Evolutionary conservation across 2,888 invertebrate species (phyloP), one percentile per base, ranked within the genome.

Genomic region (Terebella lapidaria): DNA sequence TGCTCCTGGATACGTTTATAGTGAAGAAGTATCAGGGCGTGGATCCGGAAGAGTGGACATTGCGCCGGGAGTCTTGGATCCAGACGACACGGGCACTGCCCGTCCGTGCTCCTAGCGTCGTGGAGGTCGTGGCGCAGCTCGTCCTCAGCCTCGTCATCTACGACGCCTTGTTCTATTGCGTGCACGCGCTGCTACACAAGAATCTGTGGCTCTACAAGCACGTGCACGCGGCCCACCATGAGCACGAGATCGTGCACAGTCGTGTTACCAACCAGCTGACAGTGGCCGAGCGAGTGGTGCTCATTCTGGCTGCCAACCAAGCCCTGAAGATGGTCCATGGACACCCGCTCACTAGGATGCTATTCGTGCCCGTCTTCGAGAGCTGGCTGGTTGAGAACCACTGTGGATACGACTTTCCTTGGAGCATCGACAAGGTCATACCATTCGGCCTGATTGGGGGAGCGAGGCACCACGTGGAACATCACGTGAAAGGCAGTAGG

Each of bases 251-350:
- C 18, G 56, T 76, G 47, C 68, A 72, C 42, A 59, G 68, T n/a
- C 72, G 73, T 53, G 70, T 76, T 52, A 75, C 75, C 45, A 75
- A 75, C 60, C 69, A 72, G 63, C 70, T 76, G 52, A 68, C 70
- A 1, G 65, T 75, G 1, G 35, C 56, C 4, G 76, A 76, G 54
- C 58, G 76, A 53, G 60, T 72, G 18, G 54, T 64, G 3, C 61
- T 74, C 22, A 62, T 76, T 24, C 59, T 75, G 22, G 68, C 72
- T 1, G 76, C 76, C 1, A 75, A 76, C 56, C 67, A 68, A 52
- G 67, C 74, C 0, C 65, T 76, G 49, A 58, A 62, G 51, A 18
- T 62, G 2, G 28, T 66, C 25, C 56, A 65, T 28, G 70, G 70
- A 18, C 76, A 76, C 56, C 76, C 76, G 2, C 57, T 74, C 3